phyloP scores from a whole-genome alignment of 2,113 vertebrate genomes.

The Eulemur macaco region DNA sequence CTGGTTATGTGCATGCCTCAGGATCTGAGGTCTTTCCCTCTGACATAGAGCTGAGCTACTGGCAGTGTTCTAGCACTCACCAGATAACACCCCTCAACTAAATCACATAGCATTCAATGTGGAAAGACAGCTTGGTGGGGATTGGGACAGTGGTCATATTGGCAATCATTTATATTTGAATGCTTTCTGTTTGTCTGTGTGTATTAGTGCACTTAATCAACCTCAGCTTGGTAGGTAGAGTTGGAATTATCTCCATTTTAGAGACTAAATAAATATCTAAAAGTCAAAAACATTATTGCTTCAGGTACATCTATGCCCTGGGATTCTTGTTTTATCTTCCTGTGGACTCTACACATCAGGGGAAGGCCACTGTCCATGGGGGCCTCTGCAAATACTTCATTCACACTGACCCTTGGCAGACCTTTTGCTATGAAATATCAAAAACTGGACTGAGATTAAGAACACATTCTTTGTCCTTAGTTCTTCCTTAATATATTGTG shows the following conservation, averaged over 20 bases:
- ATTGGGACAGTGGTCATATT: rapidly evolving
- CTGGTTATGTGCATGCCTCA: neutral
- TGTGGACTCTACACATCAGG: rapidly evolving
- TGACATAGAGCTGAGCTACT: neutral
- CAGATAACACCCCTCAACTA: neutral
- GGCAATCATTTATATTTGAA: rapidly evolving
- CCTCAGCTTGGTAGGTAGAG: neutral
- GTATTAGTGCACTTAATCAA: neutral
- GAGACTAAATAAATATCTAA: neutral
- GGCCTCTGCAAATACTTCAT: neutral
- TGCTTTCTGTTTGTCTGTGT: neutral
- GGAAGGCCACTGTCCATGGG: neutral
- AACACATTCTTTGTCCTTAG: neutral
- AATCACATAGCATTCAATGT: rapidly evolving
- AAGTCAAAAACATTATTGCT: neutral
- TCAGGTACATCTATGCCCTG: rapidly evolving
- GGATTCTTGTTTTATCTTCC: neutral
- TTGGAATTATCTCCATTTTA: neutral
- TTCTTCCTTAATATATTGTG: neutral
- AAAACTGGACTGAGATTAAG: neutral
- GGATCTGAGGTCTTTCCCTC: neutral
- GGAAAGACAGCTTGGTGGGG: neutral
- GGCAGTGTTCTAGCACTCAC: rapidly evolving
- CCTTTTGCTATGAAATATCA: neutral
- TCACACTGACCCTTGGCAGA: neutral